phyloP scores from a whole-genome alignment of 2,888 invertebrate genomes.

The Agrotis segetum region DNA sequence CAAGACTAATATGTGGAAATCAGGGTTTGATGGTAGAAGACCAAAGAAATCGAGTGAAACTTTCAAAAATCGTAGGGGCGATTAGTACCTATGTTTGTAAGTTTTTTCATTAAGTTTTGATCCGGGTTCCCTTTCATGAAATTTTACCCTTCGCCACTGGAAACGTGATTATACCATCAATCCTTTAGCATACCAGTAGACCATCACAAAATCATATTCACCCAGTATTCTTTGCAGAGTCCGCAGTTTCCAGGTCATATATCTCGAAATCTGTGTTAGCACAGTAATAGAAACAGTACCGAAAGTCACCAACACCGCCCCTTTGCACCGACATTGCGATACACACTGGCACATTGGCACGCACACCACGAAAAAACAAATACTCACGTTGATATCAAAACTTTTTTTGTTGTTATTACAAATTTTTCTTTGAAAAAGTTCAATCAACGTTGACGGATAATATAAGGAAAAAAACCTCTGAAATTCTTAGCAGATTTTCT shows the following conservation, averaged over 20 bases:
- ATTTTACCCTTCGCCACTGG: no score
- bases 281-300: constrained; percentile 85
- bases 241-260: constrained; percentile 84
- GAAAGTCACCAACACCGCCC: constrained; percentile 82
- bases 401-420: not conserved
- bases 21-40: no score
- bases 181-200: not conserved
- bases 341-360: constrained; percentile 78
- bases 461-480: constrained; percentile 10
- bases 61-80: no score
- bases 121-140: no score
- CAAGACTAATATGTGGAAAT: no score
- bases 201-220: constrained; percentile 54
- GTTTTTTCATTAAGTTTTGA: no score
- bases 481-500: not conserved
- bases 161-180: no score
- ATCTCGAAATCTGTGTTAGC: constrained; percentile 84
- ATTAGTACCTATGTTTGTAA: no score
- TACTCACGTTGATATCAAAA: not conserved
- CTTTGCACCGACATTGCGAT: constrained; percentile 79
- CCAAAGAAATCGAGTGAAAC: no score
- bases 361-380: constrained; percentile 21
- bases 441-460: not conserved
- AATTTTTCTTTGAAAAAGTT: not conserved
- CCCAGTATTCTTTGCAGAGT: constrained; percentile 69